Evolutionary conservation across 2,113 vertebrate species (phyloP), one percentile per base, ranked within the genome.

Genomic region (Candoia aspera): DNA sequence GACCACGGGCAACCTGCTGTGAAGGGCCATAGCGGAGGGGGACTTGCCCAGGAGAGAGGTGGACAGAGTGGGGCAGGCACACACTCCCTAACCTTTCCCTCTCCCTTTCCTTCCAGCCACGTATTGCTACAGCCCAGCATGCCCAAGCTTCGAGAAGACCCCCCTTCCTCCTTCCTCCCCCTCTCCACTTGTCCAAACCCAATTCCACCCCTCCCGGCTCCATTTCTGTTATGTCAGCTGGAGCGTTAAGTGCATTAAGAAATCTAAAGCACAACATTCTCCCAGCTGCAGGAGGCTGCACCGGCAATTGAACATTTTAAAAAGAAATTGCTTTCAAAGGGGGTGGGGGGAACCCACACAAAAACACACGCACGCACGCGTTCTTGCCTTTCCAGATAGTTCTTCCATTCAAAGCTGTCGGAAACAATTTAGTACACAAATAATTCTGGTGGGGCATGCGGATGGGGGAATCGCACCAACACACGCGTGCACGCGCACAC

Each of bases 251-350:
- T 90, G 62, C 0, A 13, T 60, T 57, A 86, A 64, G 46, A 53
- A 87, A 92, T 85, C 90, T n/a, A 54, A 29, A 84, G 91, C 2
- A 5, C 84, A 26, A 59, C 89, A 84, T 90, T 85, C 68, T 54
- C 55, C 53, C 55, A 60, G 92, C 91, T 90, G 92, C 92, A 90
- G 93, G 91, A 93, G 94, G 88, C 90, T 19, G 91, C 64, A 37
- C 89, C 59, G 53, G 88, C 85, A 92, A 90, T 87, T 92, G 93
- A 94, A 88, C 93, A 84, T 93, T 94, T 96, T 93, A 94, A 95
- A 91, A 93, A 90, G 94, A 95, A 95, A 91, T 93, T 93, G 94
- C 93, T 96, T 94, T 90, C 94, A 95, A 96, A 90, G 46, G 53
- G 84, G 15, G 10, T 10, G 6, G 17, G 26, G 15, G 60, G 55